Evolutionary conservation across 1,140 invertebrate species (phyloP).

Genomic region (Venturia canescens): DNA sequence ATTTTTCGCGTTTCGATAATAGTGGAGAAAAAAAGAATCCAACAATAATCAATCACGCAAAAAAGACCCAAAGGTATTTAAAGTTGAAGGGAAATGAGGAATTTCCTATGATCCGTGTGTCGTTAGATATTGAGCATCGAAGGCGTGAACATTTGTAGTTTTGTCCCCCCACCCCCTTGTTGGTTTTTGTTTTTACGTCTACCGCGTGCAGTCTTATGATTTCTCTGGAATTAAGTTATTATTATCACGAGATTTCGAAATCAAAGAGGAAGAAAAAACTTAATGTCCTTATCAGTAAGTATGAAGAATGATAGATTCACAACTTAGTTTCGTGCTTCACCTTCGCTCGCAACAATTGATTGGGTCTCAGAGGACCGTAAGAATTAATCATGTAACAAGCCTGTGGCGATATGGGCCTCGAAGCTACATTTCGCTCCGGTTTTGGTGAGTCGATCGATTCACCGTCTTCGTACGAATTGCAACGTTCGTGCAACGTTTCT

Average conservation of each 20-base stretch:
- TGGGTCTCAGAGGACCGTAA: constrained; percentile 65
- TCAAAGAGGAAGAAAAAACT: not conserved
- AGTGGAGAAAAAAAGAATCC: no score
- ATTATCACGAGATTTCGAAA: not conserved
- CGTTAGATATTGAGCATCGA: not conserved
- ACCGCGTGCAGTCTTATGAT: constrained; percentile 24
- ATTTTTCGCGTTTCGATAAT: no score
- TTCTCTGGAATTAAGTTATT: constrained; percentile 26
- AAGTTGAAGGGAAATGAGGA: no score
- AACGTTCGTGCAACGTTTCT: constrained; percentile 55
- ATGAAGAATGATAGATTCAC: constrained; percentile 53
- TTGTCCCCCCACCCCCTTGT: not conserved
- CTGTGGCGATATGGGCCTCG: constrained; percentile 47
- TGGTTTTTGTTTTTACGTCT: not conserved
- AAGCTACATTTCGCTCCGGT: constrained; percentile 55
- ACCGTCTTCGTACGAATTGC: constrained; percentile 60
- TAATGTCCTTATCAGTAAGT: not conserved
- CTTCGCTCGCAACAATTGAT: constrained; percentile 70
- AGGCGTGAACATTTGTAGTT: not conserved
- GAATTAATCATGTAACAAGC: constrained; percentile 69
- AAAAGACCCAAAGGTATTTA: no score
- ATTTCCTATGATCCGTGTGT: no score
- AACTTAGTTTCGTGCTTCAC: constrained; percentile 75
- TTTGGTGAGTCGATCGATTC: constrained; percentile 48
- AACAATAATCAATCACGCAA: no score